Base-by-base conservation (phyloP, 2,797 vertebrate species). In the Pangasius djambal region DNA sequence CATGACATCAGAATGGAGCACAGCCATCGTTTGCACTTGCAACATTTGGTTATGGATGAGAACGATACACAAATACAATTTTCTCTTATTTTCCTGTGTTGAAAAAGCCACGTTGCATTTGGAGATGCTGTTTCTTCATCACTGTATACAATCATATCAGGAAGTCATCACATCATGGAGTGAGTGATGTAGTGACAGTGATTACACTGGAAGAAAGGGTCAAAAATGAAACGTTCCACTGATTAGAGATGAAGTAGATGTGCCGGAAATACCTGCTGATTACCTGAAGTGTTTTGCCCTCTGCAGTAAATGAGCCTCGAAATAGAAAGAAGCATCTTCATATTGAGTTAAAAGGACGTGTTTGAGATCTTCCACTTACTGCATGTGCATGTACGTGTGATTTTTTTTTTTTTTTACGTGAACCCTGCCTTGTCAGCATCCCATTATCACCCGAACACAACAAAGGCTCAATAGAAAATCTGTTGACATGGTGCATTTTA, bases 181-280 rank as follows among this genome's bases (percentile, higher is more conserved):
- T 59, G 78, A 61, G 20, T 59, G 55, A 82, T 82, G 55, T 59
- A 82, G 55, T 22, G 20, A 82, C 34, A 82, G 55, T 78, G 50
- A 78, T 59, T 88, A 44, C n/a, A 1, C 40, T 16, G 10, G 4
- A 34, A 40, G 31, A 75, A 77, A 78, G 83, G 59, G 48, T 50
- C 70, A 40, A 57, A 72, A 77, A 78, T 55, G 13, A 88, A 79
- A 55, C 18, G 1, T 57, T 69, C 8, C 31, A 69, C 72, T 85
- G 83, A 85, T 78, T 88, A 69, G 59, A 65, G 72, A 67, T 65
- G 82, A 67, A 85, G 70, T 59, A 79, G 34, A 69, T 59, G 48
- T 3, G 1, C 67, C 10, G 8, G 37, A 40, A 70, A 89, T 81
- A 81, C 75, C 78, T 57, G 18, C 85, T 83, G 55, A 89, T 89